A percentile compares a stretch with the other conserved stretches of the same genome.
phyloP scores from a whole-genome alignment of 2,888 invertebrate species.

The Trichogramma evanescens region DNA sequence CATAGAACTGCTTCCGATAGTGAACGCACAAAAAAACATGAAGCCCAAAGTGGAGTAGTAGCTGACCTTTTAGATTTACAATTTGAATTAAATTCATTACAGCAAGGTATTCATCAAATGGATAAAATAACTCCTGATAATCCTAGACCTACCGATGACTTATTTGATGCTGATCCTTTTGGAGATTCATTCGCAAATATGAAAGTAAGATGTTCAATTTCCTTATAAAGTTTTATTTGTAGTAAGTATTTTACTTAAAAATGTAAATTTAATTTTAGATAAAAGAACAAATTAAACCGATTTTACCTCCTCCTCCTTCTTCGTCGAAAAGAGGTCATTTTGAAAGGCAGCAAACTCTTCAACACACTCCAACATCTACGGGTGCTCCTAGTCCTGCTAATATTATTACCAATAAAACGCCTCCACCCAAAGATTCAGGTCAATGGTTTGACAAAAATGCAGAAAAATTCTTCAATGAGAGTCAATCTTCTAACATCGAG shows the following conservation, averaged over 20 bases:
- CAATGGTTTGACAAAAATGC: slow-evolving; percentile 50
- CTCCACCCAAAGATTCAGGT: slow-evolving; percentile 38
- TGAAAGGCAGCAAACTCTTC: slow-evolving; percentile 40
- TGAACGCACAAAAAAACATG: slow-evolving; percentile 39
- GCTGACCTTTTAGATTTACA: slow-evolving; percentile 83
- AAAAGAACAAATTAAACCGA: slow-evolving; percentile 41
- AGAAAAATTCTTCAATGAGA: slow-evolving; percentile 47
- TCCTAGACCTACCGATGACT: slow-evolving; percentile 54
- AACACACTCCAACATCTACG: slow-evolving; percentile 32
- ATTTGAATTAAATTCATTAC: slow-evolving; percentile 76
- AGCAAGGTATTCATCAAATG: slow-evolving; percentile 82
- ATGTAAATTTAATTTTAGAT: slow-evolving; percentile 25
- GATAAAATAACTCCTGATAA: slow-evolving; percentile 74
- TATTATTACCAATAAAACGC: slow-evolving; percentile 37
- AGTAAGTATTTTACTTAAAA: not conserved
- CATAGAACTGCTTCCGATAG: slow-evolving; percentile 38
- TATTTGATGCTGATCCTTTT: slow-evolving; percentile 59
- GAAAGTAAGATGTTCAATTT: slow-evolving; percentile 30
- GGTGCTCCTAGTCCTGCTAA: slow-evolving; percentile 39
- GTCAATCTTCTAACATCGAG: slow-evolving; percentile 35
- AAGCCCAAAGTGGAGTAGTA: slow-evolving; percentile 54
- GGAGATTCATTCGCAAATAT: slow-evolving; percentile 66
- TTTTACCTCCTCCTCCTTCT: slow-evolving; percentile 42
- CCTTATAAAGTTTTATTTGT: not conserved
- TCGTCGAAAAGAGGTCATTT: slow-evolving; percentile 40